phyloP scores from a whole-genome alignment of 2,797 vertebrate genomes.

The Tokudaia tokunoshimensis region DNA sequence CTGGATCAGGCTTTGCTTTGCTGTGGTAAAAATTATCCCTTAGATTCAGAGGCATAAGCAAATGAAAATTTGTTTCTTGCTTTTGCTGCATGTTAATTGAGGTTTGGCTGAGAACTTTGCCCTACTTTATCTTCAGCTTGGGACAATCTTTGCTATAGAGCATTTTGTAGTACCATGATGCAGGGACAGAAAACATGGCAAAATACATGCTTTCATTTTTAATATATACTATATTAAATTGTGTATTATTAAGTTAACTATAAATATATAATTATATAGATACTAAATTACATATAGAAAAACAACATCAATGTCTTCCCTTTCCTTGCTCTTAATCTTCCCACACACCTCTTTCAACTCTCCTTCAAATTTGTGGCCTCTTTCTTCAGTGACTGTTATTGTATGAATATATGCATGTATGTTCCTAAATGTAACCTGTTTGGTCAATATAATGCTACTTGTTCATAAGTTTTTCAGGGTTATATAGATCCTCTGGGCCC shows the following conservation, averaged over 20 bases:
- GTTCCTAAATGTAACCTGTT: not conserved
- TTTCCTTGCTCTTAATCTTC: not conserved
- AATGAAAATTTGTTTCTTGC: slow-evolving; percentile 21
- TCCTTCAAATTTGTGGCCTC: too few species aligned
- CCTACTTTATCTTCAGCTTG: not conserved
- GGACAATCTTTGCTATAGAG: not conserved
- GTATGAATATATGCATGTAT: not conserved
- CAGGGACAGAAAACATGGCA: not conserved
- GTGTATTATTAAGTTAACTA: not conserved
- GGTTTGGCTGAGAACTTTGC: slow-evolving; percentile 15
- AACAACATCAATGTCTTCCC: not conserved
- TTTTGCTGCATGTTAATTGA: slow-evolving; percentile 20
- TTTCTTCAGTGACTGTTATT: not conserved
- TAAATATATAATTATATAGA: not conserved
- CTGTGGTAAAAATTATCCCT: not conserved
- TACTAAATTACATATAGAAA: not conserved
- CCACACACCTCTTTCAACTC: not conserved
- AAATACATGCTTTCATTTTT: not conserved
- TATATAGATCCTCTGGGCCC: not conserved
- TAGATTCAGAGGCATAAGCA: slow-evolving; percentile 4
- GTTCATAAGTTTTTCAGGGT: not conserved
- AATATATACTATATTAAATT: not conserved
- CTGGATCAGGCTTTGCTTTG: slow-evolving; percentile 18
- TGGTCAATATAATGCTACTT: not conserved
- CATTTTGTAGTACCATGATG: not conserved